Percentiles rank a stretch among this genome's conserved stretches.
phyloP scores from a whole-genome alignment of 2,888 invertebrate species.

The Cyclophora punctaria region DNA sequence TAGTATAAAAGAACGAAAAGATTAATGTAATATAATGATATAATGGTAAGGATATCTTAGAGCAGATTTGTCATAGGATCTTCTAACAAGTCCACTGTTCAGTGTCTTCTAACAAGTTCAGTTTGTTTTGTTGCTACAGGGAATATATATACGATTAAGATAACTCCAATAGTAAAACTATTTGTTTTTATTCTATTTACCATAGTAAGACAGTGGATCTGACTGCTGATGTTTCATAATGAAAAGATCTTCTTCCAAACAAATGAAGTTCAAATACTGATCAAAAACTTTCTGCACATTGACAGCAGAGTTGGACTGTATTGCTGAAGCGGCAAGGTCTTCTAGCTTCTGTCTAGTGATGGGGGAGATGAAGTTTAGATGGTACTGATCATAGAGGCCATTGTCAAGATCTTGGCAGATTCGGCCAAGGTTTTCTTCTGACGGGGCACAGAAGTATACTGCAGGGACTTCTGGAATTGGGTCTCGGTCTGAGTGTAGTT shows the following conservation, averaged over 20 bases:
- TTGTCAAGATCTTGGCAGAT: conserved; percentile 93
- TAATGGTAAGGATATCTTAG: too few species aligned
- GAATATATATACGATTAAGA: neutral
- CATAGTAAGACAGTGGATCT: conserved; percentile 93
- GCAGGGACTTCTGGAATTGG: conserved; percentile 99
- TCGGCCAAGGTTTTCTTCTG: conserved; percentile 95
- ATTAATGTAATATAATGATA: too few species aligned
- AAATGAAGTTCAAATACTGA: conserved; percentile 98
- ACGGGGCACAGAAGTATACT: conserved; percentile 97
- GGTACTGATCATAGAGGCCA: conserved; percentile 94
- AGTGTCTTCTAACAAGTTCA: neutral
- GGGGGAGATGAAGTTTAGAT: conserved; percentile 97
- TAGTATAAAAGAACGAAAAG: too few species aligned
- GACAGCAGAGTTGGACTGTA: conserved; percentile 92
- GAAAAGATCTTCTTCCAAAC: conserved; percentile 98
- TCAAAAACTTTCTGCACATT: conserved; percentile 97
- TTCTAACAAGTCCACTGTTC: neutral
- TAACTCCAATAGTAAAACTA: neutral
- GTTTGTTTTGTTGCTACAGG: neutral
- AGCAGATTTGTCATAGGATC: too few species aligned
- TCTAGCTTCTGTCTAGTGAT: conserved; percentile 95
- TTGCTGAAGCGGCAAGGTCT: conserved; percentile 93
- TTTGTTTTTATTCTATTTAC: conserved; percentile 58
- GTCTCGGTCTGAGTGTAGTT: conserved; percentile 90
- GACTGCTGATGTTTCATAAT: conserved; percentile 94